Conservation (phyloP, 1,140 invertebrate genomes). For the Mamestra configurata region DNA sequence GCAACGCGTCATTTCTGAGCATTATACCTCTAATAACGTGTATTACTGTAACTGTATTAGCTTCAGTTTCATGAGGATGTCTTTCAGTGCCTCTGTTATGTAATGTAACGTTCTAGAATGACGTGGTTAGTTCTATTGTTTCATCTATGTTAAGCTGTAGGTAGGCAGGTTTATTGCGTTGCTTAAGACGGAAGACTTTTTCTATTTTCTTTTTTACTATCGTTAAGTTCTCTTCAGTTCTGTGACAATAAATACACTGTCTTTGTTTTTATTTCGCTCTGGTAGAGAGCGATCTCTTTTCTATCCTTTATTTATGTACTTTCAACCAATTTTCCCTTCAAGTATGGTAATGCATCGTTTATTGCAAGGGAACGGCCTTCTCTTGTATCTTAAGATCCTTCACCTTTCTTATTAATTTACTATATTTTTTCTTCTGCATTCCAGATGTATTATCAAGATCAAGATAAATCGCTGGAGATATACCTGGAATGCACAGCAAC, state of each 20-base stretch:
- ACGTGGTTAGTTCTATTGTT: conserved; percentile 2
- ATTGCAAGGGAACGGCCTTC: too few relatives aligned
- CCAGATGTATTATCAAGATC: neutral
- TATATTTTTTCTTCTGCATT: neutral
- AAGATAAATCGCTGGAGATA: too few relatives aligned
- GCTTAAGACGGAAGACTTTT: too few relatives aligned
- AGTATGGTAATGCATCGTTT: too few relatives aligned
- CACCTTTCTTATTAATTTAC: neutral
- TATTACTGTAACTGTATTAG: conserved; percentile 37
- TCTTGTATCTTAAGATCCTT: neutral
- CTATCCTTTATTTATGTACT: too few relatives aligned
- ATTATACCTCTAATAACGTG: conserved; percentile 20
- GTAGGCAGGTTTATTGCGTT: neutral
- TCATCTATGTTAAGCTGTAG: neutral
- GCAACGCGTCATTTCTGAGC: conserved; percentile 2
- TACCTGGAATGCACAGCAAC: too few relatives aligned
- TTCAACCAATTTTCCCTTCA: too few relatives aligned
- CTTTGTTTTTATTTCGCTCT: too few relatives aligned
- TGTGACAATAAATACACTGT: too few relatives aligned
- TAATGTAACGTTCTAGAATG: conserved; percentile 28
- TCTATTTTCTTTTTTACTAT: too few relatives aligned
- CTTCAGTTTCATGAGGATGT: conserved; percentile 9
- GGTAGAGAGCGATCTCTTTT: too few relatives aligned
- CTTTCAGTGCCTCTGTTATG: conserved; percentile 13
- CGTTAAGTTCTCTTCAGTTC: too few relatives aligned